Percentiles rank a stretch among this genome's conserved stretches.
These are phyloP conservation scores for Balaeniceps rex DNA, from an alignment of 2,113 vertebrate genomes.

Conservation along the genomic window DNA sequence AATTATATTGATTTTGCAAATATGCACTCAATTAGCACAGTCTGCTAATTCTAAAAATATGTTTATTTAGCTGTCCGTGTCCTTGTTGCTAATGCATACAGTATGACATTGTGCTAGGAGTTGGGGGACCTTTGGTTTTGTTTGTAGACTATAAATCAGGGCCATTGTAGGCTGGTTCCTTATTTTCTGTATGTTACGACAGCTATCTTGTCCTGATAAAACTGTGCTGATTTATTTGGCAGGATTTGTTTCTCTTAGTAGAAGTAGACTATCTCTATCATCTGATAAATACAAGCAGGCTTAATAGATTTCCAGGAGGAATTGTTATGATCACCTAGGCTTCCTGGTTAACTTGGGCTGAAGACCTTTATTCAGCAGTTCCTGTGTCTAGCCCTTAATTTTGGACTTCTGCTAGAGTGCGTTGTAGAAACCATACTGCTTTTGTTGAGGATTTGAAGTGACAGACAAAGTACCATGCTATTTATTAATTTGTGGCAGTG, in stretches of 20 bases:
- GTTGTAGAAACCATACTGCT: not conserved
- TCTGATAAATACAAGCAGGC: not conserved
- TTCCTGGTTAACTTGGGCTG: not conserved
- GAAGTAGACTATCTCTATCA: not conserved
- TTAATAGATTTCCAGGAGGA: not conserved
- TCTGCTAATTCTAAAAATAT: not conserved
- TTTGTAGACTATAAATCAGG: not conserved
- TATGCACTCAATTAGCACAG: not conserved
- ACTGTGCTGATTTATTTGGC: not conserved
- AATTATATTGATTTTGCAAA: not conserved
- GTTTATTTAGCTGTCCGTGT: not conserved
- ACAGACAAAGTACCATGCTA: not conserved
- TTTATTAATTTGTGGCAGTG: not conserved
- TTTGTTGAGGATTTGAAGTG: not conserved
- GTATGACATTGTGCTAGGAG: not conserved
- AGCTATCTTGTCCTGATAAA: not conserved
- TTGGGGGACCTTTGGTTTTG: not conserved
- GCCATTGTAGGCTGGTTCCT: not conserved
- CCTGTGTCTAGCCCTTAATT: not conserved
- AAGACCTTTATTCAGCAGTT: not conserved
- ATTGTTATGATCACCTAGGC: not conserved
- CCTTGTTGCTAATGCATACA: not conserved
- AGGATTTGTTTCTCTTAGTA: not conserved
- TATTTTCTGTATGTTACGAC: not conserved
- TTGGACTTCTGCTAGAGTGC: not conserved